phyloP scores from a whole-genome alignment of 2,888 invertebrate genomes.

The Caenorhabditis doughertyi region DNA sequence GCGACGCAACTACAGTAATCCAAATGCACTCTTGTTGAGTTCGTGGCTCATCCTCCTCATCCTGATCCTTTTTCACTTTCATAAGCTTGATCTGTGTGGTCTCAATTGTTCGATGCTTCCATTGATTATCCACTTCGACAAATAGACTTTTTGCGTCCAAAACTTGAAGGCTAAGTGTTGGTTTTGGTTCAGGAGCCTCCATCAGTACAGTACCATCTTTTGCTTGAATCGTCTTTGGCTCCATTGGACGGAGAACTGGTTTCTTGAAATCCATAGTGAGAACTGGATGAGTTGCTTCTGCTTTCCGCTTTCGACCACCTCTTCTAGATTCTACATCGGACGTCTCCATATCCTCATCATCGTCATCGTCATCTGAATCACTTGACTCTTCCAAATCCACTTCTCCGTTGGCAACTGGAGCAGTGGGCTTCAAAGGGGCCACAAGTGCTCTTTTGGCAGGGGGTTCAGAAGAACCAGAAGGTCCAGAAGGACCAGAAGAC shows the following conservation, averaged over 20 bases:
- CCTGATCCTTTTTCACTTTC: conserved; percentile 20
- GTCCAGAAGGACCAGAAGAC: background rate
- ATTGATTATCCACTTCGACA: conserved; percentile 67
- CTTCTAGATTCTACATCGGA: background rate
- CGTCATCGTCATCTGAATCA: conserved; percentile 48
- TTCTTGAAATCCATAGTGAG: conserved; percentile 48
- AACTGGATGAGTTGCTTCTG: conserved; percentile 19
- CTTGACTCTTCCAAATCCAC: conserved; percentile 52
- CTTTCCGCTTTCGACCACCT: background rate
- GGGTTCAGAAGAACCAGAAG: no score
- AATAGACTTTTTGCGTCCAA: conserved; percentile 41
- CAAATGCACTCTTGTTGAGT: conserved; percentile 25
- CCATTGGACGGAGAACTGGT: conserved; percentile 59
- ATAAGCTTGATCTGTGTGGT: conserved; percentile 55
- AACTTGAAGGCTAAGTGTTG: conserved; percentile 42
- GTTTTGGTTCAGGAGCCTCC: conserved; percentile 66
- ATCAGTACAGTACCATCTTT: conserved; percentile 62
- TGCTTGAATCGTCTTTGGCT: conserved; percentile 51
- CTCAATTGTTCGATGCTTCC: conserved; percentile 62
- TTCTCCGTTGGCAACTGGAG: conserved; percentile 15
- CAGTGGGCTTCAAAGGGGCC: conserved; percentile 23
- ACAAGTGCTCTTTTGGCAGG: no score
- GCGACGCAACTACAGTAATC: conserved; percentile 58
- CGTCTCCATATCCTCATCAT: conserved; percentile 29
- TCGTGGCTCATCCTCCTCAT: conserved; percentile 29